Base-by-base conservation (phyloP, 2,113 vertebrate genomes). In the Acinonyx jubatus region DNA sequence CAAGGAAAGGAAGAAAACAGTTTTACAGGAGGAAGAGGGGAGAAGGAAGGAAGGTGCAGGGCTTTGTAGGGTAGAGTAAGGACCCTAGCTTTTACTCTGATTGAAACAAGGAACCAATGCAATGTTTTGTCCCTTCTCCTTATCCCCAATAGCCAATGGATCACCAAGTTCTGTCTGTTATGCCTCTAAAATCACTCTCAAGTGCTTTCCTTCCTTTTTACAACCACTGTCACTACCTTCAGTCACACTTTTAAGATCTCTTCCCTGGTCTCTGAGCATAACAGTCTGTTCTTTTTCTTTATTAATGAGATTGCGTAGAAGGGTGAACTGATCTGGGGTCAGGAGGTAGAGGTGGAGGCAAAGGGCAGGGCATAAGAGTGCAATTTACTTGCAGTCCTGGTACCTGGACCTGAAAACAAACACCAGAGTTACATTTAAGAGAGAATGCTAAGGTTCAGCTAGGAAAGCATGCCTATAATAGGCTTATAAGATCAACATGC, bases 371-470 rank as follows among this genome's bases (percentile, higher is more conserved):
- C 8, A 55, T 86, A 89, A 91, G 38, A 89, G 25, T 83, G 74
- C 85, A 86, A 89, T 66, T 86, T 50, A 88, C 1, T 92, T 16
- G 15, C 48, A 76, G 41, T 71, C 16, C 38, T 87, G 38, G 63
- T 71, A 83, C 55, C 36, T 76, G 41, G 31, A 36, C 83, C 63
- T 96, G 81, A 94, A 92, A 95, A 48, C 21, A n/a, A 94, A 87
- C 36, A 74, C 4, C 1, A 63, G 52, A 73, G 71, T 79, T 76
- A 71, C 31, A 41, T 76, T 81, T 57, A 88, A 88, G 50, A 96
- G 76, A 96, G 19, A 96, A 80, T 91, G 61, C 50, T 95, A 69
- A 96, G 11, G 83, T 36, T 66, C 68, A 94, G 29, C 36, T 50
- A 33, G 23, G 50, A 89, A 81, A 85, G 48, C 45, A 55, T n/a